Conservation (phyloP, 2,113 vertebrate species). For the Ariopsis seemanni region DNA sequence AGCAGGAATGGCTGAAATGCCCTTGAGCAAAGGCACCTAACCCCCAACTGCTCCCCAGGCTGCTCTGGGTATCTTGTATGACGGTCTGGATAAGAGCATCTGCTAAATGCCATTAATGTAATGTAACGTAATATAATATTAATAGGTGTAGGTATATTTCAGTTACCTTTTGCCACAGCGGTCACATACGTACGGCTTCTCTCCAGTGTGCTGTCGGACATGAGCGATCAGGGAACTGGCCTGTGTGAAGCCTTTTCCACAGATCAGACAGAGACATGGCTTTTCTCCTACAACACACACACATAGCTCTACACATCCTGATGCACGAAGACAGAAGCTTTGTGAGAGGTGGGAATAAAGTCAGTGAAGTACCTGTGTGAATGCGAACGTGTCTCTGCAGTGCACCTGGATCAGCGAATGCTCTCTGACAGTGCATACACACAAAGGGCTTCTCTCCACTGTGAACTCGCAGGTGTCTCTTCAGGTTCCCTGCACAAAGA, state of each 20-base stretch:
- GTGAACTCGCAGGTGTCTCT: slow-evolving; percentile 94
- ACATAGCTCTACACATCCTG: not conserved
- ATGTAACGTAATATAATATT: too few species aligned
- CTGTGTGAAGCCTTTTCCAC: slow-evolving; percentile 96
- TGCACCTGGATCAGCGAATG: slow-evolving; percentile 90
- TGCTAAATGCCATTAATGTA: too few species aligned
- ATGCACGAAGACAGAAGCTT: not conserved
- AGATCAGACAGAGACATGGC: slow-evolving; percentile 90
- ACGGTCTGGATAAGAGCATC: too few species aligned
- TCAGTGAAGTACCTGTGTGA: slow-evolving; percentile 82
- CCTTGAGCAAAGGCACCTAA: too few species aligned
- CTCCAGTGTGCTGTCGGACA: slow-evolving; percentile 94
- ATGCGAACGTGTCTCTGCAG: slow-evolving; percentile 94
- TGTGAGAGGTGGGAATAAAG: not conserved
- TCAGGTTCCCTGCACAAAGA: slow-evolving; percentile 84
- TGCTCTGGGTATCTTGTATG: too few species aligned
- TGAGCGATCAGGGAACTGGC: slow-evolving; percentile 97
- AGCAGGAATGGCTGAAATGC: too few species aligned
- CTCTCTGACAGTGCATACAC: slow-evolving; percentile 90
- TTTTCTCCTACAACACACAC: slow-evolving; percentile 85
- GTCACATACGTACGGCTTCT: slow-evolving; percentile 97
- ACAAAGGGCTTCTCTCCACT: slow-evolving; percentile 95
- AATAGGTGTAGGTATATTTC: not conserved
- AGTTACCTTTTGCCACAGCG: slow-evolving; percentile 94
- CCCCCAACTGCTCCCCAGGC: too few species aligned